Evolutionary conservation across 2,113 vertebrate genomes (phyloP).

Genomic region (Halcyon malimbica): DNA sequence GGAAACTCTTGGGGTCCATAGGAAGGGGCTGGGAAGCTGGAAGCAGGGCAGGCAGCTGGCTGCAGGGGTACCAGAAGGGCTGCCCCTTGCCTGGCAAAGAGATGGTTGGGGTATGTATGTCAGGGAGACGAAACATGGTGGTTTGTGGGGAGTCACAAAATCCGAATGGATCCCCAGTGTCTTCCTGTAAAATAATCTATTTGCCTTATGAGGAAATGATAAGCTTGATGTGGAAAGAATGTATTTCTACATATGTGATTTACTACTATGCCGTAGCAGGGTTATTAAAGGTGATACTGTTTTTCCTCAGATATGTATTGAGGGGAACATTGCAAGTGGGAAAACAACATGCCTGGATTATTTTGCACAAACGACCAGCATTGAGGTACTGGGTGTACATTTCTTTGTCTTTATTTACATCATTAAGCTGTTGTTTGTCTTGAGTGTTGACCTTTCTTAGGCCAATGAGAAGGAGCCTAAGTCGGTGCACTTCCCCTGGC

Average conservation of each 20-base stretch:
- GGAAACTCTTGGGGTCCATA: rapidly evolving
- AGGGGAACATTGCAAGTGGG: constrained; percentile 95
- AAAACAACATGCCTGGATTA: constrained; percentile 95
- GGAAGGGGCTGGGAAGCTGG: neutral
- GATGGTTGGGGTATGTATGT: neutral
- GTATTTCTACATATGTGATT: rapidly evolving
- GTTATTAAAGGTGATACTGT: neutral
- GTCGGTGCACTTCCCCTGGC: neutral
- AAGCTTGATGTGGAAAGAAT: neutral
- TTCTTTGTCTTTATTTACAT: neutral
- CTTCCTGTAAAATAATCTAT: neutral
- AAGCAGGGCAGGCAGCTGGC: neutral
- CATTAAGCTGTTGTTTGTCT: neutral
- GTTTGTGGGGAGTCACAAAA: neutral
- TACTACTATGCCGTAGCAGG: rapidly evolving
- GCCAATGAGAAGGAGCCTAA: neutral
- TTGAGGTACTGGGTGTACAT: constrained; percentile 80
- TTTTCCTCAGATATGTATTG: constrained; percentile 86
- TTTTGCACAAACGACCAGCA: constrained; percentile 81
- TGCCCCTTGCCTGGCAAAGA: neutral
- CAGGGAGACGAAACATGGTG: neutral
- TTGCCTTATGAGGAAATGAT: neutral
- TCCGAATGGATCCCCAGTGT: neutral
- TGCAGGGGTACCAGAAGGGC: neutral
- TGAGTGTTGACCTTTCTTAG: neutral